These are phyloP conservation scores for Drosophila pectinifera DNA, from an alignment of 1,140 invertebrate species.

Conservation along the genomic window DNA sequence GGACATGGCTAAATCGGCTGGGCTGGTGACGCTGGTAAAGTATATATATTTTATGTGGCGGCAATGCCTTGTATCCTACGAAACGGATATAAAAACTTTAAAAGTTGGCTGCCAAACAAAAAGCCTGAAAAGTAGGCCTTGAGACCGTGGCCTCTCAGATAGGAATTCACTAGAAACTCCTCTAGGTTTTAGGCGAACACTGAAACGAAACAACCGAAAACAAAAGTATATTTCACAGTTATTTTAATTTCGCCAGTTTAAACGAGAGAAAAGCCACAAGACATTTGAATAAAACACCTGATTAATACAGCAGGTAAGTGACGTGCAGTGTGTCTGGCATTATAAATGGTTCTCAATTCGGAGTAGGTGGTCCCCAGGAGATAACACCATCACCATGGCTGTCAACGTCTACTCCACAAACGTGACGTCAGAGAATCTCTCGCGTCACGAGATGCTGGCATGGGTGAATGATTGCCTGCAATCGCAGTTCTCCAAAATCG, in stretches of 20 bases:
- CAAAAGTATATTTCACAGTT: neutral
- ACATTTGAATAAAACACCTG: neutral
- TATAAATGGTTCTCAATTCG: too few relatives aligned
- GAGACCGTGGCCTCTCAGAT: neutral
- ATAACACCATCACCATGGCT: too few relatives aligned
- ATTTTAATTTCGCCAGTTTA: neutral
- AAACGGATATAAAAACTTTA: too few relatives aligned
- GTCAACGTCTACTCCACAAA: slow-evolving; percentile 99
- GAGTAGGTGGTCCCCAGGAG: too few relatives aligned
- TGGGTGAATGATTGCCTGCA: slow-evolving; percentile 99
- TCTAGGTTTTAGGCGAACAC: neutral
- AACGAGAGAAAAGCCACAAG: neutral
- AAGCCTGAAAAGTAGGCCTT: neutral
- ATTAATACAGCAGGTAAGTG: neutral
- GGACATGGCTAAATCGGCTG: too few relatives aligned
- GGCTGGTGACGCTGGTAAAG: too few relatives aligned
- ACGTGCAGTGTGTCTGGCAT: neutral
- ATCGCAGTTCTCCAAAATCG: slow-evolving; percentile 97
- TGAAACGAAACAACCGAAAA: neutral
- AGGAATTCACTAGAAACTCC: neutral
- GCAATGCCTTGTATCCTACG: too few relatives aligned
- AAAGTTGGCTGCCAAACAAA: neutral
- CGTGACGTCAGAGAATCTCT: slow-evolving; percentile 98
- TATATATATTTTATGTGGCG: too few relatives aligned
- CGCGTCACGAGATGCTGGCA: slow-evolving; percentile 98